Conservation (phyloP, 2,797 vertebrate genomes). For the Champsocephalus esox region DNA sequence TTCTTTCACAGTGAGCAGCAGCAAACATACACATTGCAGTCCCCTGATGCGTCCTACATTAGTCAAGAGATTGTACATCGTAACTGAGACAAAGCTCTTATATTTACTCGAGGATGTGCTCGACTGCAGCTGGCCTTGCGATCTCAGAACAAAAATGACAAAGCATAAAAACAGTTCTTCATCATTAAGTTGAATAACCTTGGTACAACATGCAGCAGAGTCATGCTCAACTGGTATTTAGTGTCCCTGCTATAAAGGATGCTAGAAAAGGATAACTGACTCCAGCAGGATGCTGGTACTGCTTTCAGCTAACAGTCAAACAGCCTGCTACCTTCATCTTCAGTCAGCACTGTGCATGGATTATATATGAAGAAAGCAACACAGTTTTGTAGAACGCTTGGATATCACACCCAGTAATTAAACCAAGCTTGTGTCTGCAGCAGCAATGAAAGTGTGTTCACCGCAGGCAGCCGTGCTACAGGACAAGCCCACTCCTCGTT, state of each 20-base stretch:
- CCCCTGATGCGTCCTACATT: background rate
- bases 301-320: conserved; percentile 52
- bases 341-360: conserved; percentile 56
- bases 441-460: conserved; percentile 21
- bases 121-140: conserved; percentile 27
- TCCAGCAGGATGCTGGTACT: conserved; percentile 32
- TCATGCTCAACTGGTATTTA: conserved; percentile 26
- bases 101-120: conserved; percentile 10
- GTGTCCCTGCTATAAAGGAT: conserved; percentile 24
- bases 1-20: background rate
- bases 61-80: conserved; percentile 23
- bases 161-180: conserved; percentile 20
- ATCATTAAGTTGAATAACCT: conserved; percentile 46
- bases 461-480: conserved; percentile 13
- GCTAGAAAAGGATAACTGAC: conserved; percentile 32
- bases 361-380: conserved; percentile 62
- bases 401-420: conserved; percentile 49
- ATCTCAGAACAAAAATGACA: background rate
- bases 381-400: conserved; percentile 47
- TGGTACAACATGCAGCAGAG: conserved; percentile 22
- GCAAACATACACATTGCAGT: background rate
- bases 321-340: conserved; percentile 64
- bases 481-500: conserved; percentile 37
- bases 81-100: conserved; percentile 44
- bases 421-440: conserved; percentile 37